Evolutionary conservation across 2,797 vertebrate species (phyloP).

Genomic region (Sebastes ruberrimus): DNA sequence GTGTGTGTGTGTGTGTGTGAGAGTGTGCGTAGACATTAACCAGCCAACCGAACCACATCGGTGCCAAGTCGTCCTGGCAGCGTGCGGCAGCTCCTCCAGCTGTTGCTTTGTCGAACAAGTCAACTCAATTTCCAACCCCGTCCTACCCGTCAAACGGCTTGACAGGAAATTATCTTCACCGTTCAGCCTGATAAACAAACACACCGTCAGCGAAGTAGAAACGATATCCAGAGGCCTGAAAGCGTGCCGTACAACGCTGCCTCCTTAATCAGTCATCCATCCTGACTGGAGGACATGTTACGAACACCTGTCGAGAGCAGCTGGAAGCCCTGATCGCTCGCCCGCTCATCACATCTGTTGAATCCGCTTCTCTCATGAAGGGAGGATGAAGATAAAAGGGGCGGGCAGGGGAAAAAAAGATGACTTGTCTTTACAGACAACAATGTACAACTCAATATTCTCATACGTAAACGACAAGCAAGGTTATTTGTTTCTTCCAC

Average conservation of each 20-base stretch:
- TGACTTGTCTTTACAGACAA: background rate
- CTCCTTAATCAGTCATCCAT: conserved; percentile 22
- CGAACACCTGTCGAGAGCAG: conserved; percentile 33
- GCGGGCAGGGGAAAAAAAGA: background rate
- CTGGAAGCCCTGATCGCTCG: conserved; percentile 19
- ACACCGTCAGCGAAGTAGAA: background rate
- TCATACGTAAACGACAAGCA: background rate
- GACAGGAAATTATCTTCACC: conserved; percentile 42
- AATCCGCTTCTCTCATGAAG: background rate
- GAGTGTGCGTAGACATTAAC: background rate
- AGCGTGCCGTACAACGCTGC: background rate
- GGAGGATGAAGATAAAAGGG: background rate
- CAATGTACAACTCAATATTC: background rate
- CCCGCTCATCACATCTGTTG: conserved; percentile 34
- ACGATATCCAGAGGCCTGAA: background rate
- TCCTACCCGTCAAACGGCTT: conserved; percentile 30
- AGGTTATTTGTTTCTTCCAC: background rate
- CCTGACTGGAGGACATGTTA: background rate
- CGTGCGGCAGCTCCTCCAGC: conserved; percentile 41
- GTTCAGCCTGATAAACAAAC: conserved; percentile 40
- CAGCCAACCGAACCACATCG: conserved; percentile 17
- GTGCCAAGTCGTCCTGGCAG: conserved; percentile 44
- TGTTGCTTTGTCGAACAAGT: conserved; percentile 55
- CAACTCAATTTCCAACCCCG: conserved; percentile 48
- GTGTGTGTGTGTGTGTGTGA: background rate